These are phyloP conservation scores for Centropristis striata DNA, from an alignment of 2,113 vertebrate species.

Conservation along the genomic window DNA sequence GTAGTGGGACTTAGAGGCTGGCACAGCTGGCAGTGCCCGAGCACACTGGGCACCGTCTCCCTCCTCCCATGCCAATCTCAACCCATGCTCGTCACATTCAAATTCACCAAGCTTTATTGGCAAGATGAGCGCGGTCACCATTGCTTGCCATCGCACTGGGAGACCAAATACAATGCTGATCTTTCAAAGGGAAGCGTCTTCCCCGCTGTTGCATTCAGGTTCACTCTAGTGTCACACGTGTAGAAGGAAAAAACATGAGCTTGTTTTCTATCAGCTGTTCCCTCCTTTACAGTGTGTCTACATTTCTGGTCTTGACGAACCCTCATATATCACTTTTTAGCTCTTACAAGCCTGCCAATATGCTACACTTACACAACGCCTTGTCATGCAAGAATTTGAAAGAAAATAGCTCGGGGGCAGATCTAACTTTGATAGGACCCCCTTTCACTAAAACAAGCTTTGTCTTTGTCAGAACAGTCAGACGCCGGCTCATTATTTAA, in stretches of 20 bases:
- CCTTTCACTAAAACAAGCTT: slow-evolving; percentile 2
- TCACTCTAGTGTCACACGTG: slow-evolving; percentile 41
- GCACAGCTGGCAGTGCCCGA: slow-evolving; percentile 75
- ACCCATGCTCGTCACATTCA: slow-evolving; percentile 76
- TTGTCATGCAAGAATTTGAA: slow-evolving; percentile 23
- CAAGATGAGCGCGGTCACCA: slow-evolving; percentile 56
- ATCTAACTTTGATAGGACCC: neutral
- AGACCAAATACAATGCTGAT: slow-evolving; percentile 70
- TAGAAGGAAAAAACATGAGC: slow-evolving; percentile 3
- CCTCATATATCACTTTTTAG: neutral
- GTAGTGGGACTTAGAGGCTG: slow-evolving; percentile 67
- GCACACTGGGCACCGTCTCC: slow-evolving; percentile 70
- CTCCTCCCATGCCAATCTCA: slow-evolving; percentile 60
- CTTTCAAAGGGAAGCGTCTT: slow-evolving; percentile 53
- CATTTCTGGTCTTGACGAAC: slow-evolving; percentile 1
- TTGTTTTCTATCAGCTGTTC: slow-evolving; percentile 18
- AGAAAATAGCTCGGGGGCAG: slow-evolving; percentile 32
- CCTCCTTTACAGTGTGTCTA: neutral
- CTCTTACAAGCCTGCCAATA: neutral
- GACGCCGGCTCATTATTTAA: slow-evolving; percentile 7
- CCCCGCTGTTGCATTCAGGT: slow-evolving; percentile 21
- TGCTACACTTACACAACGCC: neutral
- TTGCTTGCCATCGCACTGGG: slow-evolving; percentile 58
- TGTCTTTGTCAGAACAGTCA: slow-evolving; percentile 28
- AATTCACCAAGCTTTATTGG: slow-evolving; percentile 76